Percentiles rank a stretch among this genome's conserved stretches.
phyloP scores from a whole-genome alignment of 2,888 invertebrate species.

The Phlogophora meticulosa region DNA sequence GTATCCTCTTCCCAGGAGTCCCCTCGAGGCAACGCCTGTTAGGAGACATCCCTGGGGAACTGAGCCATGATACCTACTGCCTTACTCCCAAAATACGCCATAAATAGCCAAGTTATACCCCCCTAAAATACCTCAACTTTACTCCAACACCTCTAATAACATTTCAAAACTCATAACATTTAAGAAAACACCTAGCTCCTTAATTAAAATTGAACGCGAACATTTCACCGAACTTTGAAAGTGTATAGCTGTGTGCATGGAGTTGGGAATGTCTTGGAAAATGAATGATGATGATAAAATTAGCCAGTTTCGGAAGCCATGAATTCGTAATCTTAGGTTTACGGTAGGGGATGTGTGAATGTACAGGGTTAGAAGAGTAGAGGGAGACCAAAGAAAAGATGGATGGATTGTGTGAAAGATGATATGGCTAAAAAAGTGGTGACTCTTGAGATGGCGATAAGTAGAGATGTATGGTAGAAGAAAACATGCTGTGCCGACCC shows the following conservation, averaged over 20 bases:
- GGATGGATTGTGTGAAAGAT: no score
- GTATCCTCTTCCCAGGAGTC: no score
- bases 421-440: no score
- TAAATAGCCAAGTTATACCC: constrained; percentile 19
- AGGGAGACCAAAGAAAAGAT: no score
- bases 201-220: constrained; percentile 51
- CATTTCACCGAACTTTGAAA: constrained; percentile 28
- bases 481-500: no score
- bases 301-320: constrained; percentile 12
- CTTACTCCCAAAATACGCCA: not conserved
- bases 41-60: no score
- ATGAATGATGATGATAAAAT: constrained; percentile 28
- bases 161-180: constrained; percentile 43
- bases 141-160: constrained; percentile 18
- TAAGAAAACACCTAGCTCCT: constrained; percentile 34
- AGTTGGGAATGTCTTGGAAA: constrained; percentile 16
- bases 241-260: constrained; percentile 17
- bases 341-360: no score
- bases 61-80: not conserved
- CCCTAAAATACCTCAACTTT: constrained; percentile 28
- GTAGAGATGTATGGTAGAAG: no score
- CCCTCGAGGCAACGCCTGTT: no score
- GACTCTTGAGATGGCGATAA: no score
- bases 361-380: no score
- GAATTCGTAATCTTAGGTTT: constrained; percentile 21